phyloP scores from a whole-genome alignment of 2,113 vertebrate genomes.

The Hoplias malabaricus region DNA sequence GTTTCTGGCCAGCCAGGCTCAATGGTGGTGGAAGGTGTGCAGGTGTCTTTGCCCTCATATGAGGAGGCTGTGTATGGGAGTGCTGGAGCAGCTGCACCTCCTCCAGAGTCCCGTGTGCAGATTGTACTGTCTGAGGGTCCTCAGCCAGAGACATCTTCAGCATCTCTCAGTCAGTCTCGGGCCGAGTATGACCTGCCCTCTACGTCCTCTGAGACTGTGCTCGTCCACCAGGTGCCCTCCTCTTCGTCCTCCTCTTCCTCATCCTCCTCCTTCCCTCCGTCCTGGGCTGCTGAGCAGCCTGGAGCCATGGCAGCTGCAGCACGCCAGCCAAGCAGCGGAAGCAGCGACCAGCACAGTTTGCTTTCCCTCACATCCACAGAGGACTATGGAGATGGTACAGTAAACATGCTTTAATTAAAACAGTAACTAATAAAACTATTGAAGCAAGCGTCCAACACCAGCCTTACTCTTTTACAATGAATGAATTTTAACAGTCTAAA shows the following conservation, averaged over 20 bases:
- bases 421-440: too few relatives aligned
- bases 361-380: conserved; percentile 88
- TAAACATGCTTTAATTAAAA: background rate
- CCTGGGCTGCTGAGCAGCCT: conserved; percentile 83
- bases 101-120: conserved; percentile 83
- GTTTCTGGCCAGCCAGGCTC: conserved; percentile 90
- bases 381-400: conserved; percentile 93
- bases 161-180: conserved; percentile 61
- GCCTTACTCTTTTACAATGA: too few relatives aligned
- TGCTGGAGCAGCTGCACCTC: conserved; percentile 66
- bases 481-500: conserved; percentile 1
- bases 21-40: conserved; percentile 95
- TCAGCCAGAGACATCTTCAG: conserved; percentile 74
- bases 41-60: conserved; percentile 92
- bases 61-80: conserved; percentile 97
- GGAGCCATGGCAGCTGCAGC: conserved; percentile 69
- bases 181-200: conserved; percentile 80
- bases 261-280: conserved; percentile 70
- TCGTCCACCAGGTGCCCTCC: conserved; percentile 83
- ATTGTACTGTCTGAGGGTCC: conserved; percentile 90
- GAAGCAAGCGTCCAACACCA: too few relatives aligned
- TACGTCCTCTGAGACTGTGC: conserved; percentile 80
- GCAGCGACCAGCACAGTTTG: conserved; percentile 94
- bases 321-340: conserved; percentile 86
- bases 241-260: conserved; percentile 64